Evolutionary conservation across 2,888 invertebrate genomes (phyloP).

Genomic region (Rhagonycha fulva): DNA sequence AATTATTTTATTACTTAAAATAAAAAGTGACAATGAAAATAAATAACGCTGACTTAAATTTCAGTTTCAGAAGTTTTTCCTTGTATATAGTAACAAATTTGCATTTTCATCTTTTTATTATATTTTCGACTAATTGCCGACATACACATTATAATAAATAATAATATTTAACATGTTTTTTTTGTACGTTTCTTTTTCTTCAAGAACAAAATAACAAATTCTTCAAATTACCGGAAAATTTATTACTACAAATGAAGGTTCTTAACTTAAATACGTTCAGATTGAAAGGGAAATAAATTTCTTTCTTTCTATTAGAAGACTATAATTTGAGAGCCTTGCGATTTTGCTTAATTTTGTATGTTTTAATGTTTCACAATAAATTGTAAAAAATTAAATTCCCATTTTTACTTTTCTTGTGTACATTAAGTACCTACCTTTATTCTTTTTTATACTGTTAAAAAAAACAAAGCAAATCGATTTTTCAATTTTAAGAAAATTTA

Average conservation of each 20-base stretch:
- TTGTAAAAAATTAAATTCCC: background rate
- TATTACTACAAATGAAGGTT: background rate
- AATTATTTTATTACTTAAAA: background rate
- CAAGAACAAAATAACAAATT: background rate
- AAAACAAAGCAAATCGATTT: background rate
- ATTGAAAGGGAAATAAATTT: background rate
- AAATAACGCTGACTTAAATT: background rate
- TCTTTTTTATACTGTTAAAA: background rate
- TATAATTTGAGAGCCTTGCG: background rate
- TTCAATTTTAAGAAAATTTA: no score
- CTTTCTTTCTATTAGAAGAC: background rate
- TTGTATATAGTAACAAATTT: background rate
- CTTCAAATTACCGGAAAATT: background rate
- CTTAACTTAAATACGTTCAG: background rate
- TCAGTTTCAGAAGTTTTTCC: background rate
- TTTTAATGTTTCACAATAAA: background rate
- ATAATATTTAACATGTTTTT: background rate
- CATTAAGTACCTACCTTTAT: background rate
- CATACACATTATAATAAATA: background rate
- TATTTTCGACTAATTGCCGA: background rate
- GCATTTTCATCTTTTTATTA: background rate
- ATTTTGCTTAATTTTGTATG: background rate
- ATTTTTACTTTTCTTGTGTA: background rate
- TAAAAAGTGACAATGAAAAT: background rate
- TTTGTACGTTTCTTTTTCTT: background rate